Evolutionary conservation across 2,113 vertebrate species (phyloP).

Genomic region (Serilophus lunatus): DNA sequence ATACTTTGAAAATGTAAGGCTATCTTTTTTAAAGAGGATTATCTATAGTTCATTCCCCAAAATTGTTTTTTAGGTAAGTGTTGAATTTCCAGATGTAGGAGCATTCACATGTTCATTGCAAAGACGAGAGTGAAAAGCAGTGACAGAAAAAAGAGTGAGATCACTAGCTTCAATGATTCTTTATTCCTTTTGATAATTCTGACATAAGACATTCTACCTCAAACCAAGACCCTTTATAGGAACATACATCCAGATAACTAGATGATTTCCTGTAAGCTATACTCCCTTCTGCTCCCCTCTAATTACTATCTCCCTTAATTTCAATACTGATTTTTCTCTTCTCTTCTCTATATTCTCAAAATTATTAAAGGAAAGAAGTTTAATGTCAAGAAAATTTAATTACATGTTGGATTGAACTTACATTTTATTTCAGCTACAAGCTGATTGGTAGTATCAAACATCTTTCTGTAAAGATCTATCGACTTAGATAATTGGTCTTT

Average conservation of each 20-base stretch:
- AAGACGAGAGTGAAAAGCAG: not conserved
- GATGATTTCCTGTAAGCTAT: not conserved
- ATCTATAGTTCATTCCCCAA: not conserved
- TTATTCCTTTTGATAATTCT: not conserved
- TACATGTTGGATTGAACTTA: slow-evolving; percentile 61
- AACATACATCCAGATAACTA: not conserved
- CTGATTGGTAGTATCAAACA: slow-evolving; percentile 66
- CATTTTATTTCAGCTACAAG: slow-evolving; percentile 74
- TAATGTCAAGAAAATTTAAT: not conserved
- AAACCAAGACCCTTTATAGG: not conserved
- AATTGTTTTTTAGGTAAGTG: not conserved
- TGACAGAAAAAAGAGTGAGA: not conserved
- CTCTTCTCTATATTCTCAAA: not conserved
- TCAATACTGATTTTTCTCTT: not conserved
- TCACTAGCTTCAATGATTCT: not conserved
- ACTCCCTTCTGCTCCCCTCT: not conserved
- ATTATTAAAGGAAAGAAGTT: not conserved
- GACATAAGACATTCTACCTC: not conserved
- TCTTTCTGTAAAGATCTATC: slow-evolving; percentile 63
- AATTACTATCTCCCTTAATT: not conserved
- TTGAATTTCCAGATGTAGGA: not conserved
- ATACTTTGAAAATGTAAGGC: not conserved
- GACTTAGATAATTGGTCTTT: slow-evolving; percentile 77
- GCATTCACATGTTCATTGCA: not conserved
- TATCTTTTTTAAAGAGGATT: not conserved